Evolutionary conservation across 2,888 invertebrate genomes (phyloP), one percentile per base, ranked within the genome.

Genomic region (Entomobrya multifasciata): DNA sequence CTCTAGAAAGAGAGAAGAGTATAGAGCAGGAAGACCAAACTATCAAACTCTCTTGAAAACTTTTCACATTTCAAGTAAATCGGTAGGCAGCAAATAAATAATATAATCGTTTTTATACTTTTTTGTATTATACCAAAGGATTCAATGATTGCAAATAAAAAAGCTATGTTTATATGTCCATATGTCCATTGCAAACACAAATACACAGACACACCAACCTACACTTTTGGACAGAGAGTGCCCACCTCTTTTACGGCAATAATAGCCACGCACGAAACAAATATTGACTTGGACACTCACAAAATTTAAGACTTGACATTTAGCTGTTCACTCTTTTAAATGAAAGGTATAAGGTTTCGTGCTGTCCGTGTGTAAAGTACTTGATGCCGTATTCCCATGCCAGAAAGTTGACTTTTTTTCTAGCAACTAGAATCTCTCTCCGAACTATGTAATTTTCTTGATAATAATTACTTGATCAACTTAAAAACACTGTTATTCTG

Each of bases 51-150:
- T 55, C 62, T 30, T 55, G 60, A 52, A 84, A 84, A 87, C 84
- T 84, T 87, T 80, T 81, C 81, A 87, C 87, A 87, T 86, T 86
- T 86, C 60, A 86, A 86, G 86, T 67, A 86, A 81, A 60, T 81
- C 86, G 77, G 81, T 49, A 70, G 86, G 72, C 86, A 86, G 76
- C 86, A 86, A 86, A 86, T 86, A 86, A 86, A 86, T 86, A 86
- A 86, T 81, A 81, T 86, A 81, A 86, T 81, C 86, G 86, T 86
- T 81, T 86, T 86, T 81, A 70, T 81, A 49, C 81, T 80, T 86
- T 36, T 70, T 36, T 72, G 86, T 67, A 80, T 60, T 67, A 67
- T 44, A 67, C 25, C 41, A 57, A 76, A 11, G 62, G 44, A 80
- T 78, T 78, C 78, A 78, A 78, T 74, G 86, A 80, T 79, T 70